Evolutionary conservation across 1,140 invertebrate genomes (phyloP).

Genomic region (Pararge aegeria): DNA sequence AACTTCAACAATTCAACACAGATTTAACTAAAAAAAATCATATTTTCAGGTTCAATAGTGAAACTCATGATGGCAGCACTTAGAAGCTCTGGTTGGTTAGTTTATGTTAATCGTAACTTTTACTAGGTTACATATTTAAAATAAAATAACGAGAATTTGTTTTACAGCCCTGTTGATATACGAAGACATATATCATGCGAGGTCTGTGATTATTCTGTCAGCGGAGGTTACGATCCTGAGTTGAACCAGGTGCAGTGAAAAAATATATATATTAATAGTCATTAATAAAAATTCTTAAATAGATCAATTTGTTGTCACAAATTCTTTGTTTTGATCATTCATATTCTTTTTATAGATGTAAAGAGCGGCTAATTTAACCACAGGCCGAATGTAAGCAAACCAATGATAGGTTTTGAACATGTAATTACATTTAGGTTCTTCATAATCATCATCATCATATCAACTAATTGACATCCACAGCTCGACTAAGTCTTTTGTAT

Average conservation of each 20-base stretch:
- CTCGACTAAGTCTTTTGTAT: no score
- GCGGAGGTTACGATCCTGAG: conserved; percentile 95
- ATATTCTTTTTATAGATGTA: no score
- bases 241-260: conserved; percentile 89
- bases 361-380: no score
- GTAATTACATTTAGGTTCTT: no score
- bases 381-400: no score
- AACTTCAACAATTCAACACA: no score
- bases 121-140: neutral
- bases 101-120: conserved; percentile 29
- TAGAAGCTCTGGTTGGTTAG: conserved; percentile 91
- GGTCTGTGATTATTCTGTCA: conserved; percentile 90
- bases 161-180: conserved; percentile 83
- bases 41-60: conserved; percentile 85
- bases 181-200: conserved; percentile 95
- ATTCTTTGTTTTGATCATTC: no score
- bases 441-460: no score
- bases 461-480: no score
- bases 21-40: neutral
- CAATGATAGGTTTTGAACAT: no score
- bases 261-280: conserved; percentile 4
- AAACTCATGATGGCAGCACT: conserved; percentile 93
- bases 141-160: conserved; percentile 35
- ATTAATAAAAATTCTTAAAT: no score
- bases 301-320: no score